Evolutionary conservation across 2,113 vertebrate genomes (phyloP).

Genomic region (Solea solea): DNA sequence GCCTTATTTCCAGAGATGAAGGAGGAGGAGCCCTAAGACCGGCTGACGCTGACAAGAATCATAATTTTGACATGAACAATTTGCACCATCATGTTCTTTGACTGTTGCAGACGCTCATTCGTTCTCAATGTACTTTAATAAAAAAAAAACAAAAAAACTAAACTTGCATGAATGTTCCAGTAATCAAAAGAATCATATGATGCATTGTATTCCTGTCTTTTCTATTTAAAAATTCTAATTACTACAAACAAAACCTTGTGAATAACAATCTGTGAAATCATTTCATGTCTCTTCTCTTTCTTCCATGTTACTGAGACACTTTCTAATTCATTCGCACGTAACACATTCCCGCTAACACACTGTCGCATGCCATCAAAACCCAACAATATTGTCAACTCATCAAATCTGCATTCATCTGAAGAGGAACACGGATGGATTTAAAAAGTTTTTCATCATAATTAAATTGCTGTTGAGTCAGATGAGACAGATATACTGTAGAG

Average conservation of each 20-base stretch:
- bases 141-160: constrained; percentile 23
- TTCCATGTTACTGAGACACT: constrained; percentile 56
- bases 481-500: no score
- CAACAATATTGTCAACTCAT: background rate
- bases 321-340: constrained; percentile 59
- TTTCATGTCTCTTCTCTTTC: constrained; percentile 68
- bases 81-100: constrained; percentile 35
- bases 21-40: constrained; percentile 66
- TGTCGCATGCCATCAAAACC: background rate
- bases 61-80: constrained; percentile 47
- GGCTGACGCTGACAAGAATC: constrained; percentile 67
- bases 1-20: constrained; percentile 83
- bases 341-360: constrained; percentile 45
- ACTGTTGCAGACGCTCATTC: constrained; percentile 33
- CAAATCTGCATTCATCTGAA: no score
- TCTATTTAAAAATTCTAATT: constrained; percentile 41
- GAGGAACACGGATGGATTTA: no score
- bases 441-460: no score
- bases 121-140: constrained; percentile 57
- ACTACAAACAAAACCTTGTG: constrained; percentile 41
- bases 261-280: constrained; percentile 68
- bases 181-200: constrained; percentile 21
- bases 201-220: constrained; percentile 53
- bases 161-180: constrained; percentile 49
- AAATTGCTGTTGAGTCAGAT: no score